A percentile compares a stretch with the other conserved stretches of the same genome.
phyloP scores from a whole-genome alignment of 2,888 invertebrate species.

The Conus canariensis region DNA sequence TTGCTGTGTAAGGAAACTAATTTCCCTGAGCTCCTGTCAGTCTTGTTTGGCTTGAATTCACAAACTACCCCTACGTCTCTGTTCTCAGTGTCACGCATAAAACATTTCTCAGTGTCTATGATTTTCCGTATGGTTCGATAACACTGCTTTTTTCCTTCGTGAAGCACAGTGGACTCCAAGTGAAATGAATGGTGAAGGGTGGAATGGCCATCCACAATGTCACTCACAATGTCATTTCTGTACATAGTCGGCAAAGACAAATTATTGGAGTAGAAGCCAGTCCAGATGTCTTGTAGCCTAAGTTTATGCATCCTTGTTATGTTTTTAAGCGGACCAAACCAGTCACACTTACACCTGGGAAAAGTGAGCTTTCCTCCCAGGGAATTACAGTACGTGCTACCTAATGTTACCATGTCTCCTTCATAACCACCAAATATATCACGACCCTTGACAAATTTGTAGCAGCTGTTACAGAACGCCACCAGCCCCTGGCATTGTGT shows the following conservation, averaged over 20 bases:
- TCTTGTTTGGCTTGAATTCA: not conserved
- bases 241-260: not conserved
- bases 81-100: not conserved
- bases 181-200: not conserved
- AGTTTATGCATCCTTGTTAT: not conserved
- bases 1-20: not conserved
- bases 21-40: not conserved
- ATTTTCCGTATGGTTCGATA: too few relatives aligned
- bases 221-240: not conserved
- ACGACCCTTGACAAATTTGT: not conserved
- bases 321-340: not conserved
- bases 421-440: too few relatives aligned
- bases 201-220: not conserved
- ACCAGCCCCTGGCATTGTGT: not conserved
- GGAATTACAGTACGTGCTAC: not conserved
- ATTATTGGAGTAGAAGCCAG: not conserved
- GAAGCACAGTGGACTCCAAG: fast-evolving
- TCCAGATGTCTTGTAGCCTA: not conserved
- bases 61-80: not conserved
- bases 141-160: not conserved
- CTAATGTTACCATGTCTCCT: not conserved
- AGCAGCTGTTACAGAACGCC: not conserved
- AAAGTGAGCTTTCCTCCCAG: not conserved
- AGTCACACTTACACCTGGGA: not conserved
- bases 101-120: not conserved